Evolutionary conservation across 2,797 vertebrate species (phyloP).

Genomic region (Peromyscus eremicus): DNA sequence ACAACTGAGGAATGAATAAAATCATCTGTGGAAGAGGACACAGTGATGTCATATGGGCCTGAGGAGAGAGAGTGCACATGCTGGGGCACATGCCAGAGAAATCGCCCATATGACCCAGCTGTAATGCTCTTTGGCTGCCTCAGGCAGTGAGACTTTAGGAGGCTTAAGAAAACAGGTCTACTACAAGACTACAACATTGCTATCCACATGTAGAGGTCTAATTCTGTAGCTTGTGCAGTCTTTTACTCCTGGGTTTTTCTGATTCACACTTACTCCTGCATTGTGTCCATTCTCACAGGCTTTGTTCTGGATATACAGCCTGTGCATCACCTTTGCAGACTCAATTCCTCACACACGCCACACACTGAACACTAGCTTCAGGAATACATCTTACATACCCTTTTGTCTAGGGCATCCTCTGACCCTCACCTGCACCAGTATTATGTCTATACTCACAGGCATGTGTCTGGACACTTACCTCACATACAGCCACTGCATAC

Average conservation of each 20-base stretch:
- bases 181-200: background rate
- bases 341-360: background rate
- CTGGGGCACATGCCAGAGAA: background rate
- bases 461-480: background rate
- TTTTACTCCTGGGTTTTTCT: background rate
- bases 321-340: background rate
- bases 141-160: background rate
- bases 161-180: background rate
- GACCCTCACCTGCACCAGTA: too few species aligned
- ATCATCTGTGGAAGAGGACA: background rate
- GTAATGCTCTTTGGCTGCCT: background rate
- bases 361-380: too few species aligned
- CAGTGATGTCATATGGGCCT: background rate
- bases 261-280: background rate
- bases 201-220: background rate
- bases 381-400: background rate
- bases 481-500: background rate
- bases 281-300: background rate
- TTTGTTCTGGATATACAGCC: background rate
- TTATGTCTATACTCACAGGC: too few species aligned
- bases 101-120: too few species aligned
- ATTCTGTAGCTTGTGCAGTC: background rate
- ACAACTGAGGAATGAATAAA: background rate
- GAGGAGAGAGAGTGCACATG: background rate
- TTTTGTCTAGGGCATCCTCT: background rate